Conservation (phyloP, 2,888 invertebrate species). For the Pollenia angustigena region DNA sequence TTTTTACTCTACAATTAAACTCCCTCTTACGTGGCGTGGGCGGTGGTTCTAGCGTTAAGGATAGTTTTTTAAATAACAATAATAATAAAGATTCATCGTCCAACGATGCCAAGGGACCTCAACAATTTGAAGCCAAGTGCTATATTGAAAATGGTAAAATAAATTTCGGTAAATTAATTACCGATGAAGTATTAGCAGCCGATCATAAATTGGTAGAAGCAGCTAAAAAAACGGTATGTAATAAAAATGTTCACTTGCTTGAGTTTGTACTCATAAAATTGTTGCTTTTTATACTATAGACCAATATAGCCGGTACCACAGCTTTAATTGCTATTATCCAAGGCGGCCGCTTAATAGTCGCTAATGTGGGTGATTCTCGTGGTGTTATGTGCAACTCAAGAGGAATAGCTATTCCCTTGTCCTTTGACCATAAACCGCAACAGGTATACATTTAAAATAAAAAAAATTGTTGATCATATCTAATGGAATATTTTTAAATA, state of each 20-base stretch:
- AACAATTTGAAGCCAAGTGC: slow-evolving; percentile 84
- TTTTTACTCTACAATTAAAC: slow-evolving; percentile 83
- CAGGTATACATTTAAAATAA: slow-evolving; percentile 86
- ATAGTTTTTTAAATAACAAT: slow-evolving; percentile 80
- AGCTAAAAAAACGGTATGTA: slow-evolving; percentile 88
- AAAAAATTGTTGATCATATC: neutral
- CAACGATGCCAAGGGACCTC: slow-evolving; percentile 77
- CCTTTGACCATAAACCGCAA: slow-evolving; percentile 98
- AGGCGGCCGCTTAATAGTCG: slow-evolving; percentile 92
- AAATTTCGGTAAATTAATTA: slow-evolving; percentile 92
- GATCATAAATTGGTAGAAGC: slow-evolving; percentile 92
- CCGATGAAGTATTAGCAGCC: slow-evolving; percentile 94
- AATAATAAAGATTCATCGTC: slow-evolving; percentile 74
- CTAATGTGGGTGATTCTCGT: slow-evolving; percentile 98
- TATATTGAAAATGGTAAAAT: slow-evolving; percentile 91
- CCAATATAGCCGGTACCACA: slow-evolving; percentile 94
- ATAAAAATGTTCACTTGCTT: no score
- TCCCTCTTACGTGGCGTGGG: slow-evolving; percentile 80
- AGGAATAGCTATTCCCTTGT: slow-evolving; percentile 95
- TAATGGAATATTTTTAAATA: neutral
- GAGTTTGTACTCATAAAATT: neutral
- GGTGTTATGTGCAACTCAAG: slow-evolving; percentile 97
- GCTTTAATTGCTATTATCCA: slow-evolving; percentile 95
- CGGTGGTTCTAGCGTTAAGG: slow-evolving; percentile 77
- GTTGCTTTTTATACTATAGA: slow-evolving; percentile 76